Percentiles rank a stretch among this genome's conserved stretches.
These are phyloP conservation scores for Mixornis gularis DNA, from an alignment of 2,113 vertebrate species.

Conservation along the genomic window DNA sequence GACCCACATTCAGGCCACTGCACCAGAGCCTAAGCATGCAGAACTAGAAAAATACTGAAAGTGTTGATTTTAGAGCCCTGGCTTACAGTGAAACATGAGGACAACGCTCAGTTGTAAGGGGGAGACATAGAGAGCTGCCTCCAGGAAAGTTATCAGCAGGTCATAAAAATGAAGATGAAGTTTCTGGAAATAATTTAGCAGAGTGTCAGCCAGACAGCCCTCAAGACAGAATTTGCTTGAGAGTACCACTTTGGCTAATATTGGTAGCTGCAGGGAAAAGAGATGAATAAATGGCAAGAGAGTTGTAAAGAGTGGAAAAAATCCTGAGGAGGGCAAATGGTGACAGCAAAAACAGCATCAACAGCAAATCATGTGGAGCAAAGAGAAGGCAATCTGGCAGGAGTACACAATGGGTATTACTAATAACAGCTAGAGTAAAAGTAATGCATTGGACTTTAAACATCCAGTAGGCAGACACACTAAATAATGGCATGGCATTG, in stretches of 20 bases:
- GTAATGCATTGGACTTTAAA: background rate
- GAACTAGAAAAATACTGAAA: background rate
- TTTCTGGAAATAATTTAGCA: background rate
- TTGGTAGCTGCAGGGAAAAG: background rate
- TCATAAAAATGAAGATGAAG: background rate
- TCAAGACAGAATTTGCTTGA: background rate
- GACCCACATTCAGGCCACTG: background rate
- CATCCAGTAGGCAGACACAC: background rate
- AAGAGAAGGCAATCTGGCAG: background rate
- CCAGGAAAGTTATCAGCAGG: background rate
- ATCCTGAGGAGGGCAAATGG: background rate
- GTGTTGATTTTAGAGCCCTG: background rate
- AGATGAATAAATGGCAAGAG: background rate
- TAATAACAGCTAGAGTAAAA: background rate
- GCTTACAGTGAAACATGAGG: background rate
- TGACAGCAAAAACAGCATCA: background rate
- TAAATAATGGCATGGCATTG: background rate
- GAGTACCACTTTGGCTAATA: background rate
- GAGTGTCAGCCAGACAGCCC: background rate
- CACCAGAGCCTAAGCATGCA: accelerated
- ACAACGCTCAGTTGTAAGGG: background rate
- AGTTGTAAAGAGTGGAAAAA: background rate
- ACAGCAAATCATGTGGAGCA: background rate
- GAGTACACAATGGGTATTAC: background rate
- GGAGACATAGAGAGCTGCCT: background rate